Evolutionary conservation across 2,797 vertebrate genomes (phyloP).

Genomic region (Bryconaethiops microstoma): DNA sequence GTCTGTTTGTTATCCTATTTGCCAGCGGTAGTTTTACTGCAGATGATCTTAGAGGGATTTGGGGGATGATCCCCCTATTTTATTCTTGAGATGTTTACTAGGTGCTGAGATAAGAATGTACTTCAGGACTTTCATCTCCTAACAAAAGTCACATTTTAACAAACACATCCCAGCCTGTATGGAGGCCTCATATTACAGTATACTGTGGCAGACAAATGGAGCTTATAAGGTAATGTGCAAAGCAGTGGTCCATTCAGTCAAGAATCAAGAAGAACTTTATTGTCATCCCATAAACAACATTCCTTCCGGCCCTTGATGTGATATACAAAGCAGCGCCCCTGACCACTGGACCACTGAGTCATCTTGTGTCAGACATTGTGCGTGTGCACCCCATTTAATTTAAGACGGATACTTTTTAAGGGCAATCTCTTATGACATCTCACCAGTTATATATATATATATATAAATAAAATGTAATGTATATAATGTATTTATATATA

Average conservation of each 20-base stretch:
- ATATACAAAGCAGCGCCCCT: no score
- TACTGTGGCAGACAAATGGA: conserved; percentile 7
- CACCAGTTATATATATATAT: no score
- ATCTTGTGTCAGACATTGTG: no score
- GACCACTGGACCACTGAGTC: no score
- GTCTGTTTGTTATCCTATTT: background rate
- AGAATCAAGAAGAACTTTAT: background rate
- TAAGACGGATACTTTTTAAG: no score
- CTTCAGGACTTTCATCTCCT: conserved; percentile 3
- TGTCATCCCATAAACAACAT: background rate
- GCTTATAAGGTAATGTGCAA: conserved; percentile 25
- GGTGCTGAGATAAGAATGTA: background rate
- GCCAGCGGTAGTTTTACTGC: conserved; percentile 11
- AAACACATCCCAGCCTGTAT: conserved; percentile 22
- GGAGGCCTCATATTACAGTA: background rate
- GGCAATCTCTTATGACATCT: no score
- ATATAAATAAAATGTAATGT: no score
- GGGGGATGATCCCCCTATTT: background rate
- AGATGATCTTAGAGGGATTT: conserved; percentile 7
- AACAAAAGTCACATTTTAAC: conserved; percentile 16
- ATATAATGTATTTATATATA: no score
- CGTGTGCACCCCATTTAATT: no score
- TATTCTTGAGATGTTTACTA: background rate
- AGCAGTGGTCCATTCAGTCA: conserved; percentile 17
- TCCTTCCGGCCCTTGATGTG: background rate